phyloP scores from a whole-genome alignment of 2,797 vertebrate genomes.

The Intellagama lesueurii region DNA sequence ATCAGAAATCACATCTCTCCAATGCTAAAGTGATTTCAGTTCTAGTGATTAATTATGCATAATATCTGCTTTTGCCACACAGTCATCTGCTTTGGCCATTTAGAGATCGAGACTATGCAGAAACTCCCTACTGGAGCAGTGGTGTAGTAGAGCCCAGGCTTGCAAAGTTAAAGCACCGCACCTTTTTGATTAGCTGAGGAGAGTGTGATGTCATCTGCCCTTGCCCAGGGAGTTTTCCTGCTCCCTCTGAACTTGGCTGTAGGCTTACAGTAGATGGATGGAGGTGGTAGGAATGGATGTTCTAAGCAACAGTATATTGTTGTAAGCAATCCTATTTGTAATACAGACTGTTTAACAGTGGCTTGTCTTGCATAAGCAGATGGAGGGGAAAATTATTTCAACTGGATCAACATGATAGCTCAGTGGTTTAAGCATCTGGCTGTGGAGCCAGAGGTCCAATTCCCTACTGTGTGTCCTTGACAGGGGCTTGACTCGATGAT shows the following conservation, averaged over 20 bases:
- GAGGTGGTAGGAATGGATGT: not conserved
- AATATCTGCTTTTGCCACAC: too few relatives aligned
- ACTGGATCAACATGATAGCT: too few relatives aligned
- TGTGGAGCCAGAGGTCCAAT: too few relatives aligned
- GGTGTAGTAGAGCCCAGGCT: too few relatives aligned
- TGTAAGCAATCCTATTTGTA: not conserved
- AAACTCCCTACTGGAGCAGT: not conserved
- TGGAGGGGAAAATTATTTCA: too few relatives aligned
- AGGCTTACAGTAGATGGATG: not conserved
- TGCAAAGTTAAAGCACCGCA: too few relatives aligned
- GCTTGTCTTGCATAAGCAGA: not conserved
- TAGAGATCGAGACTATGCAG: not conserved
- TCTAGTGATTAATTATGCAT: too few relatives aligned
- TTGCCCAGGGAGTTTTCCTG: not conserved
- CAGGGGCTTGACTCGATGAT: too few relatives aligned
- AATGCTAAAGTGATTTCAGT: too few relatives aligned
- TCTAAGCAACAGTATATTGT: not conserved
- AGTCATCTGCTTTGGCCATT: not conserved
- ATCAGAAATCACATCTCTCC: too few relatives aligned
- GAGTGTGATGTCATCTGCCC: not conserved
- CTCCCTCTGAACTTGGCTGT: not conserved
- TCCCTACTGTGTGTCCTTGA: too few relatives aligned
- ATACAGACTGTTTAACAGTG: not conserved
- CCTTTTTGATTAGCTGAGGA: not conserved
- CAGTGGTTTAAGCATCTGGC: too few relatives aligned